Base-by-base conservation (phyloP, 2,797 vertebrate genomes). In the Enteromius afrohamiltoni region DNA sequence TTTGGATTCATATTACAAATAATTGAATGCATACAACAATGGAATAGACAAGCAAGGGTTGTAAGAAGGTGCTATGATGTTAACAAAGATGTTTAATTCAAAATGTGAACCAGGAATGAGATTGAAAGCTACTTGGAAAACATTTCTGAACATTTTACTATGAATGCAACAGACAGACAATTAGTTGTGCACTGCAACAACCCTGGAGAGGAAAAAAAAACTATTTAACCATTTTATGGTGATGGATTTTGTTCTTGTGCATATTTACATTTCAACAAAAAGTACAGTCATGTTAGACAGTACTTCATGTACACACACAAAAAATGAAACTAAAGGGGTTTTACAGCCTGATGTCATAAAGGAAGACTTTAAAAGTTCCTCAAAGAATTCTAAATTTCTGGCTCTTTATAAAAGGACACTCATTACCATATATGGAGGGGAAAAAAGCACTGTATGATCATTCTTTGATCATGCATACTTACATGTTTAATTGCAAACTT, bases 91-190 rank as follows among this genome's bases (percentile, higher is more conserved):
- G 13, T 17, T 60, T 4, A 7, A 17, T 42, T 34, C 6, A 17
- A 64, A 64, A 64, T 3, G 14, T 31, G 26, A 31, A 64, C 6
- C 23, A 62, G 60, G 13, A 29, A 7, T 62, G 60, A 62, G 13
- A 13, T 29, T 3, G 13, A 29, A 58, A 55, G 49, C n/a, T 40
- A 53, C 3, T 16, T 26, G 4, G 23, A 29, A 29, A 62, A 62
- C 29, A 60, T 71, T 51, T 70, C 67, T 2, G 0, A 31, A 60
- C 19, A 47, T 71, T 60, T 58, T 47, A 47, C 51, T 47, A 60
- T 71, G 19, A 81, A 60, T 47, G 40, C 10, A 26, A 80, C 51
- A 16, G 49, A 31, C 23, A 70, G 67, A 37, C 19, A 45, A 73
- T 73, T 26, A 9, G 37, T 14, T n/a, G 19, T 26, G 26, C n/a